Evolutionary conservation across 2,888 invertebrate genomes (phyloP).

Genomic region (Apodemia duryi): DNA sequence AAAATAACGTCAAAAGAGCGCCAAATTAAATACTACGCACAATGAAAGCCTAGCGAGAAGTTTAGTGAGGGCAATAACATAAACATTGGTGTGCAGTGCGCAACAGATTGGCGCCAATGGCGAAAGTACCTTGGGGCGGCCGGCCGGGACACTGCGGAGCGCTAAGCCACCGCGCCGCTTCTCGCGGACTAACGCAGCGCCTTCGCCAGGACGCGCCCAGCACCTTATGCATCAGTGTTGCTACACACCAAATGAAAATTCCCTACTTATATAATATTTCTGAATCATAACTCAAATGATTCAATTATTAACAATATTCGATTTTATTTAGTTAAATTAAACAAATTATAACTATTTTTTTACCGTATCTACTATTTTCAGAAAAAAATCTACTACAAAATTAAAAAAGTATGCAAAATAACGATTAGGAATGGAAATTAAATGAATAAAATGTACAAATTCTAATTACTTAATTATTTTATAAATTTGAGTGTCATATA

Average conservation of each 20-base stretch:
- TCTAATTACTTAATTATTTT: too few species aligned
- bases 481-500: too few species aligned
- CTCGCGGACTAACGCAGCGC: slow-evolving; percentile 64
- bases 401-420: too few species aligned
- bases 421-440: too few species aligned
- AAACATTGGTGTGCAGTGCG: slow-evolving; percentile 69
- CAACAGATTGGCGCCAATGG: slow-evolving; percentile 64
- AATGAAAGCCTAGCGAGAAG: slow-evolving; percentile 33
- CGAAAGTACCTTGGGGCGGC: slow-evolving; percentile 58
- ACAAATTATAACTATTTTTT: too few species aligned
- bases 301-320: background rate
- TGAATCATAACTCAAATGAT: background rate
- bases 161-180: slow-evolving; percentile 60
- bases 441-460: too few species aligned
- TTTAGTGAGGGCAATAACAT: slow-evolving; percentile 41
- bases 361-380: too few species aligned
- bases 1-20: slow-evolving; percentile 32
- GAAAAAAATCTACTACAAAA: too few species aligned
- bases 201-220: slow-evolving; percentile 36
- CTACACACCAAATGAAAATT: slow-evolving; percentile 31
- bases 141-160: slow-evolving; percentile 46
- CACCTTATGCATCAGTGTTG: slow-evolving; percentile 38
- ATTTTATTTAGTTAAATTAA: too few species aligned
- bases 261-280: slow-evolving; percentile 10
- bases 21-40: slow-evolving; percentile 33